Base-by-base conservation (phyloP, 1,140 invertebrate species). In the Drosophila pruinosa region DNA sequence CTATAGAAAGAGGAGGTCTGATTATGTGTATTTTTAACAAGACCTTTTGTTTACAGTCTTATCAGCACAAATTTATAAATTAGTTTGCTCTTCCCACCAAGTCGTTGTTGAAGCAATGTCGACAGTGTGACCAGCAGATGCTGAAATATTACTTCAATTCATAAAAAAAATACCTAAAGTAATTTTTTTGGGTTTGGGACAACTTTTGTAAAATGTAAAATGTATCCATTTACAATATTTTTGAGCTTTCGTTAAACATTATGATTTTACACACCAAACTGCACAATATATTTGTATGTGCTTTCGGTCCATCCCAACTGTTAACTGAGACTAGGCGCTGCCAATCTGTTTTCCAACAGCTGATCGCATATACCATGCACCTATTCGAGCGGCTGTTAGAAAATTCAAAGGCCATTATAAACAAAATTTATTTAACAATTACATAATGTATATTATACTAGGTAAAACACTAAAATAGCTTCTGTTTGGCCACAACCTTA, bases 351-450 rank as follows among this genome's bases (percentile, higher is more conserved):
- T n/a, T 1, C 0, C 17, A 61, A 48, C 43, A 48, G 19, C 57
- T 48, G 41, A 15, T 36, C 4, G 28, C 28, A 7, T 1, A 5
- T 58, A 14, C 5, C 31, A 50, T 38, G 38, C 19, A 12, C 19
- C 8, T 43, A 17, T 14, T 7, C 6, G 39, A 24, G 56, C n/a
- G 12, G n/a, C 8, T 12, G 10, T 48, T 48, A 21, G 17, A 38
- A 39, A 58, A 53, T 63, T 41, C 21, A 57, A 56, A 65, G 21
- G 12, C 19, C 2, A 58, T n/a, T 48, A 28, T 47, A n/a, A 7
- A 58, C n/a, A 41, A 48, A 31, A 62, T 62, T 63, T 5, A 54
- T 71, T 57, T 65, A 4, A n/a, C 31, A 43, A 43, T 57, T 57
- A 50, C 26, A 50, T 57, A 65, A 50, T 19, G 1, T 47, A 17